A percentile compares a stretch with the other conserved stretches of the same genome.
Conservation (phyloP, 2,888 invertebrate genomes). For the Pseudolycoriella hygida region DNA sequence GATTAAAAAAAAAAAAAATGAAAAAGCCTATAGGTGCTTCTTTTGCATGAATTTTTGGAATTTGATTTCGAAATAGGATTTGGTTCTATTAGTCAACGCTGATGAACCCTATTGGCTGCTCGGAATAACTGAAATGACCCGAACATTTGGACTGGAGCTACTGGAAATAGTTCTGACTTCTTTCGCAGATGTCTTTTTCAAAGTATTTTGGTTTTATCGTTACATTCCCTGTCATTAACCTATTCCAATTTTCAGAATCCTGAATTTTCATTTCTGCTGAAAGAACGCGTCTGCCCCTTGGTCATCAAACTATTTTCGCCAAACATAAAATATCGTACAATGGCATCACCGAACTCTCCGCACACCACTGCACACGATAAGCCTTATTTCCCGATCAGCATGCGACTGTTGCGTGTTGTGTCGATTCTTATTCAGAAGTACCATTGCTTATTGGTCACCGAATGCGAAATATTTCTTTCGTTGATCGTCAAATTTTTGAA, state of each 20-base stretch:
- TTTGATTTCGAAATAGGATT: slow-evolving; percentile 44
- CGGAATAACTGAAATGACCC: slow-evolving; percentile 92
- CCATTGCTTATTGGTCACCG: slow-evolving; percentile 81
- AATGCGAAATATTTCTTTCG: slow-evolving; percentile 96
- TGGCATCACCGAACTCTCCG: slow-evolving; percentile 35
- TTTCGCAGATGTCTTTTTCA: slow-evolving; percentile 69
- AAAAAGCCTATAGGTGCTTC: too few relatives aligned
- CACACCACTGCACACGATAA: slow-evolving; percentile 59
- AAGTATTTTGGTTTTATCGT: slow-evolving; percentile 34
- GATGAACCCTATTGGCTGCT: slow-evolving; percentile 91
- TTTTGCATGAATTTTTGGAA: too few relatives aligned
- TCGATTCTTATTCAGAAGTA: slow-evolving; percentile 87
- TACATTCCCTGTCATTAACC: slow-evolving; percentile 5
- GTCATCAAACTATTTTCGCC: slow-evolving; percentile 98
- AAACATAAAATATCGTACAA: slow-evolving; percentile 81
- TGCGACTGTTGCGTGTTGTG: slow-evolving; percentile 83
- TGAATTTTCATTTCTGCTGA: slow-evolving; percentile 85
- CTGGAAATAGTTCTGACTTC: slow-evolving; percentile 83
- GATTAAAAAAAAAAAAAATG: too few relatives aligned
- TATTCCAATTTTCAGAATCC: slow-evolving; percentile 48
- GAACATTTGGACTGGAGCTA: slow-evolving; percentile 90
- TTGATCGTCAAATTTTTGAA: slow-evolving; percentile 94
- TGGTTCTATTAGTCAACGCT: slow-evolving; percentile 90
- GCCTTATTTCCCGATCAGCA: slow-evolving; percentile 92
- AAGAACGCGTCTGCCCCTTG: slow-evolving; percentile 92